These are phyloP conservation scores for Drepana falcataria DNA, from an alignment of 2,888 invertebrate genomes.

Conservation along the genomic window DNA sequence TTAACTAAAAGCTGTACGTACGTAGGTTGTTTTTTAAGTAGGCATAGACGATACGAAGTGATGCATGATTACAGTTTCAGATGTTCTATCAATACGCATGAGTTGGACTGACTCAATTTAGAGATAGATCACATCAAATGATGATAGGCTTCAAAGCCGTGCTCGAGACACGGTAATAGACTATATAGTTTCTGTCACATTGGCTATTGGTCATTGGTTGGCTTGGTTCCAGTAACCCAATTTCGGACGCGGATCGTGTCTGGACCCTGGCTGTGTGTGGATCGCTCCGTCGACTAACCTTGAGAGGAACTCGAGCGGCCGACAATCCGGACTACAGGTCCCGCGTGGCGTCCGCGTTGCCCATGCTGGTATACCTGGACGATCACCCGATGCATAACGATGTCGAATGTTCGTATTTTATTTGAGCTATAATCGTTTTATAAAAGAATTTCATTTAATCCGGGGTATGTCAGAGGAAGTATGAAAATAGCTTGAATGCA, in stretches of 20 bases:
- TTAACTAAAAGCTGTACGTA: too few species aligned
- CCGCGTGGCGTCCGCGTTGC: constrained; percentile 47
- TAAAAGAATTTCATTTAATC: not conserved
- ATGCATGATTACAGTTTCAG: too few species aligned
- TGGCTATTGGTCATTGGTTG: not conserved
- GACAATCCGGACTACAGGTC: constrained; percentile 44
- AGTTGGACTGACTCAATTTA: too few species aligned
- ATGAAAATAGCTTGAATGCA: too few species aligned
- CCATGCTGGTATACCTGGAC: constrained; percentile 58
- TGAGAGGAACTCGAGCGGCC: constrained; percentile 49
- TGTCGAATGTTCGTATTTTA: constrained; percentile 39
- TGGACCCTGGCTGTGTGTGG: constrained; percentile 68
- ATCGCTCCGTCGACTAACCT: constrained; percentile 48
- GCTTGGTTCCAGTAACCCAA: constrained; percentile 47
- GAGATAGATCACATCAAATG: too few species aligned
- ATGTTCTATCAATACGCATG: too few species aligned
- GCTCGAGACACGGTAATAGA: too few species aligned
- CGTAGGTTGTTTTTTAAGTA: too few species aligned
- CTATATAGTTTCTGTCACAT: too few species aligned
- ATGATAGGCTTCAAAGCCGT: too few species aligned
- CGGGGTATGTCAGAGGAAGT: too few species aligned
- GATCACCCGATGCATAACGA: constrained; percentile 50
- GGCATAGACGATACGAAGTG: too few species aligned
- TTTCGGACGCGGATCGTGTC: constrained; percentile 53
- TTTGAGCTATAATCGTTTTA: not conserved